phyloP scores from a whole-genome alignment of 2,113 vertebrate species.

The Melanotaenia duboulayi region DNA sequence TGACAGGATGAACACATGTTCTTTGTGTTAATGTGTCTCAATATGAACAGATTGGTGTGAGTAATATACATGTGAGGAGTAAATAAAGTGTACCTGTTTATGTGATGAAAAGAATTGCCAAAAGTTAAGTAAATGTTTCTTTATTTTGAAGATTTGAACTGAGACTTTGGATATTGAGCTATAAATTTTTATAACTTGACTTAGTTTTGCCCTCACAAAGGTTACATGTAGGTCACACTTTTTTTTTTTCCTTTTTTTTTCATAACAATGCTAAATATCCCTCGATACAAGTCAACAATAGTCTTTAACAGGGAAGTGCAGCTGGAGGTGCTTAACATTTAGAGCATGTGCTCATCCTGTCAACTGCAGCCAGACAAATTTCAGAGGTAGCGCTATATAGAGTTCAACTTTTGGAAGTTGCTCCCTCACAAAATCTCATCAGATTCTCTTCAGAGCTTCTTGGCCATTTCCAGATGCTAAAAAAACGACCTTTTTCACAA shows the following conservation, averaged over 20 bases:
- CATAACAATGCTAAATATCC: slow-evolving; percentile 51
- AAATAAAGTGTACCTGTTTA: slow-evolving; percentile 17
- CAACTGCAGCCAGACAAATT: slow-evolving; percentile 71
- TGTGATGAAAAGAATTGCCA: slow-evolving; percentile 4
- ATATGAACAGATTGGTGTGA: slow-evolving; percentile 56
- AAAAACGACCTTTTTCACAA: background rate
- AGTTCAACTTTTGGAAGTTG: slow-evolving; percentile 73
- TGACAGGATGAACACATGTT: slow-evolving; percentile 56
- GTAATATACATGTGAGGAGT: slow-evolving; percentile 32
- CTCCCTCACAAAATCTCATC: slow-evolving; percentile 43
- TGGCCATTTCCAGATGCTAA: slow-evolving; percentile 1
- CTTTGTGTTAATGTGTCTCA: slow-evolving; percentile 35
- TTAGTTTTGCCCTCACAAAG: slow-evolving; percentile 33
- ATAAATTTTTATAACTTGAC: slow-evolving; percentile 15
- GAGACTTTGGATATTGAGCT: background rate
- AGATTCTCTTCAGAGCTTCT: slow-evolving; percentile 52
- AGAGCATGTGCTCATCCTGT: slow-evolving; percentile 72
- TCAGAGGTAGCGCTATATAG: slow-evolving; percentile 69
- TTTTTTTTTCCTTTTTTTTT: slow-evolving; percentile 64
- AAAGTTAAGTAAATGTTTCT: slow-evolving; percentile 20
- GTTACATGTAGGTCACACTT: slow-evolving; percentile 41
- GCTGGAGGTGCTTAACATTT: slow-evolving; percentile 81
- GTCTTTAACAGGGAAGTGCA: slow-evolving; percentile 77
- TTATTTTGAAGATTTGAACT: background rate
- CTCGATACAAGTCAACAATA: slow-evolving; percentile 77